A percentile compares a stretch with the other conserved stretches of the same genome.
These are phyloP conservation scores for Orthosia gracilis DNA, from an alignment of 2,888 invertebrate genomes.

Conservation along the genomic window DNA sequence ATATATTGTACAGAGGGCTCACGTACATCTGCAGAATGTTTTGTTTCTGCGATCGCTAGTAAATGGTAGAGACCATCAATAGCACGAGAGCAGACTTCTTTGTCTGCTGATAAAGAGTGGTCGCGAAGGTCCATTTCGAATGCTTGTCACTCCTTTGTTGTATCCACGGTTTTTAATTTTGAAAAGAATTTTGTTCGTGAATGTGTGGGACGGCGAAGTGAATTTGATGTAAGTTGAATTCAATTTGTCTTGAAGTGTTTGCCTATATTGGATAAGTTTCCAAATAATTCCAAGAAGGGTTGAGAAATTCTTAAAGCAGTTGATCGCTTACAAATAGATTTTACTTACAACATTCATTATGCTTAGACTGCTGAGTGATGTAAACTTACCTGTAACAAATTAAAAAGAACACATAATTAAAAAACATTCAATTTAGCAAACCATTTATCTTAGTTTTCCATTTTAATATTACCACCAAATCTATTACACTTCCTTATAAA, in stretches of 20 bases:
- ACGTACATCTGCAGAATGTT: slow-evolving; percentile 68
- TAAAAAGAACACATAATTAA: slow-evolving; percentile 19
- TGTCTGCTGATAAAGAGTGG: slow-evolving; percentile 73
- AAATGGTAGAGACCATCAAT: slow-evolving; percentile 76
- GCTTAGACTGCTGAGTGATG: neutral
- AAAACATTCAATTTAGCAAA: neutral
- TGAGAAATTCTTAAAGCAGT: neutral
- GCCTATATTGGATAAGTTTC: neutral
- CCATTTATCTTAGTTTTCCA: slow-evolving; percentile 14
- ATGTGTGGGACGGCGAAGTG: slow-evolving; percentile 31
- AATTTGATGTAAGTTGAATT: slow-evolving; percentile 29
- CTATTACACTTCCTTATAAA: slow-evolving; percentile 57
- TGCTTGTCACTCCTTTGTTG: slow-evolving; percentile 69
- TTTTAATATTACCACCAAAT: slow-evolving; percentile 51
- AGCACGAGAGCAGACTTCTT: slow-evolving; percentile 74
- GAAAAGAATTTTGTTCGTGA: slow-evolving; percentile 50
- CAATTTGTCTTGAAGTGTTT: slow-evolving; percentile 27
- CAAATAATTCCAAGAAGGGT: neutral
- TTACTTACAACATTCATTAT: slow-evolving; percentile 22
- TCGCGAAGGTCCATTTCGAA: slow-evolving; percentile 68
- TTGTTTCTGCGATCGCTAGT: slow-evolving; percentile 70
- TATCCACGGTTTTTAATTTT: slow-evolving; percentile 60
- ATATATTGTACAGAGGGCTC: slow-evolving; percentile 61
- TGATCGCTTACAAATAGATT: neutral
- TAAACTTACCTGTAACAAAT: slow-evolving; percentile 55